Conservation (phyloP, 2,888 invertebrate species). For the Acleris literana region DNA sequence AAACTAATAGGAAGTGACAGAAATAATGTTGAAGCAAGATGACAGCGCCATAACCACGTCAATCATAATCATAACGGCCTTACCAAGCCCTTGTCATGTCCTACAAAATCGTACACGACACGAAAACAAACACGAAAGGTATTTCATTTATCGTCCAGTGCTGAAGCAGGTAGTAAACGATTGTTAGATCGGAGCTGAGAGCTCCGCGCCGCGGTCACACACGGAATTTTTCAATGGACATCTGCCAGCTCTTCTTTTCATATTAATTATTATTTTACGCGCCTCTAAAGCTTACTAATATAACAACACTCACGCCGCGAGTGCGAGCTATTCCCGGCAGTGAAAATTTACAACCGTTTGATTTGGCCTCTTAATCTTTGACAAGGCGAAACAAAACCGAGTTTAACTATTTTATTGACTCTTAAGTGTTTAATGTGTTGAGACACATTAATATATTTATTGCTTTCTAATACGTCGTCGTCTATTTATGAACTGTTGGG, state of each 20-base stretch:
- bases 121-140: no score
- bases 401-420: conserved; percentile 60
- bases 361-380: conserved; percentile 73
- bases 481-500: neutral
- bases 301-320: conserved; percentile 67
- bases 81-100: neutral
- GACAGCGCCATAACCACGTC: no score
- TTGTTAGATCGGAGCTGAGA: neutral
- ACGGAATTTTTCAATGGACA: conserved; percentile 70
- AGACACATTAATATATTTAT: conserved; percentile 30
- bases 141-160: neutral
- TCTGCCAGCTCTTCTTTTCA: conserved; percentile 76
- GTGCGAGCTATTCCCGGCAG: conserved; percentile 64
- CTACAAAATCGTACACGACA: neutral
- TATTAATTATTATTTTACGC: conserved; percentile 82
- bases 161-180: conserved; percentile 12
- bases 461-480: conserved; percentile 27
- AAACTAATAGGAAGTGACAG: no score
- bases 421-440: conserved; percentile 51
- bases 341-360: conserved; percentile 74
- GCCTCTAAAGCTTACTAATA: conserved; percentile 75
- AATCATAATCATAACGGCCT: neutral
- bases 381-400: conserved; percentile 62
- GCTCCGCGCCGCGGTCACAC: conserved; percentile 42
- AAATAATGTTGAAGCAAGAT: no score